Base-by-base conservation (phyloP, 2,113 vertebrate species). In the Polypterus bichir region DNA sequence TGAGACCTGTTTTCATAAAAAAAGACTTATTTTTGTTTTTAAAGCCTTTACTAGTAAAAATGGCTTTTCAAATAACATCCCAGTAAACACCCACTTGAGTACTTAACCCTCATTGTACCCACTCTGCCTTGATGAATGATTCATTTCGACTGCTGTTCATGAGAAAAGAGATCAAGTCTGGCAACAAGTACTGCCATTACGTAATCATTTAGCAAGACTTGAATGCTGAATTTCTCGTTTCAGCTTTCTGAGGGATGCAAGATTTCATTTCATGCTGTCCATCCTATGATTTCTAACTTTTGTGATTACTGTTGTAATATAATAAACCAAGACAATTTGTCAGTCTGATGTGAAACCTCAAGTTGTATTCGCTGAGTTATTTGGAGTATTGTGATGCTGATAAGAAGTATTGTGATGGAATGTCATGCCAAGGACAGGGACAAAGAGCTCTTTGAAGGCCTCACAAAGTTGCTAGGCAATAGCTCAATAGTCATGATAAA, bases 371-470 rank as follows among this genome's bases (percentile, higher is more conserved):
- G 64, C 72, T 73, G 62, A 67, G 74, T 73, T 70, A 64, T 73
- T 79, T 81, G 71, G 66, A 65, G 74, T 69, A 66, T 81, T 77
- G 74, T 73, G 65, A 76, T 69, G 73, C 72, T 77, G 85, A 89
- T 87, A 88, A 87, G 82, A 69, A 69, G 74, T 79, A 79, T 74
- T 76, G 76, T 49, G 2, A 76, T 67, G 77, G 77, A 79, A 77
- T 73, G 73, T 77, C 77, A 83, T 81, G 85, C 84, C 84, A 82
- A 83, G 76, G 62, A 64, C 45, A 54, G 44, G 74, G 73, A 93
- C 89, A 92, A 93, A 90, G 88, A 74, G 74, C 71, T 81, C 86
- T 88, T 92, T 92, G 84, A 91, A 78, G 72, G 78, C 67, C 80
- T 75, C 72, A 66, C 57, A 69, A 65, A 81, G 89, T 92, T 93